Evolutionary conservation across 1,140 invertebrate genomes (phyloP).

Genomic region (Aphelenchoides besseyi): DNA sequence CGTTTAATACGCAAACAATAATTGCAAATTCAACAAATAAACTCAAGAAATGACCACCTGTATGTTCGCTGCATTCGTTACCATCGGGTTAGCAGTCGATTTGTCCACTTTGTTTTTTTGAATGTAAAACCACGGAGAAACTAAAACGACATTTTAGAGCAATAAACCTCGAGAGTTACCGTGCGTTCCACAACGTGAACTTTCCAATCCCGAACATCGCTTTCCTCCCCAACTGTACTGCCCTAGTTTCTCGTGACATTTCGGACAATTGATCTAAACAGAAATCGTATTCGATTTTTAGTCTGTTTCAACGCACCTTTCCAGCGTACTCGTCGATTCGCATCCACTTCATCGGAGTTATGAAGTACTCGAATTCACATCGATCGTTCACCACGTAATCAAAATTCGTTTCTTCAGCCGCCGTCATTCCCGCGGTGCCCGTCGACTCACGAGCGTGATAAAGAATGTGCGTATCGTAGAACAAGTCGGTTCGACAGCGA

Average conservation of each 20-base stretch:
- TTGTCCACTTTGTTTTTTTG: slow-evolving; percentile 52
- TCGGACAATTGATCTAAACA: slow-evolving; percentile 49
- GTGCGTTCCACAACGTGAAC: slow-evolving; percentile 32
- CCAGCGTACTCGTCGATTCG: slow-evolving; percentile 37
- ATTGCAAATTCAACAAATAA: neutral
- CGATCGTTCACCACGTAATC: slow-evolving; percentile 9
- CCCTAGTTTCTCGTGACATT: slow-evolving; percentile 50
- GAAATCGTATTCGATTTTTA: neutral
- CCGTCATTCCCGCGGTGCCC: slow-evolving; percentile 13
- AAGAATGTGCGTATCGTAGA: slow-evolving; percentile 48
- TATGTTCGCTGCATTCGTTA: neutral
- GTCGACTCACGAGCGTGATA: slow-evolving; percentile 25
- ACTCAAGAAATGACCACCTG: slow-evolving; percentile 1
- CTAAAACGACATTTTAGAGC: slow-evolving; percentile 32
- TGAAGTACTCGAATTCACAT: slow-evolving; percentile 45
- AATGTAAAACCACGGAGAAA: slow-evolving; percentile 50
- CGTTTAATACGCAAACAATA: neutral
- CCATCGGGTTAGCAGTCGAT: neutral
- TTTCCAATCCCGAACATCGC: slow-evolving; percentile 32
- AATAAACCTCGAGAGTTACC: slow-evolving; percentile 23
- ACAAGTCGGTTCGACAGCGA: slow-evolving; percentile 33
- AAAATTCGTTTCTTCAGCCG: slow-evolving; percentile 12
- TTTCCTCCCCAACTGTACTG: slow-evolving; percentile 44
- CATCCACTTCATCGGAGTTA: slow-evolving; percentile 59
- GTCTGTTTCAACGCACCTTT: slow-evolving; percentile 37